Evolutionary conservation across 2,113 vertebrate genomes (phyloP).

Genomic region (Psephotus haematonotus): DNA sequence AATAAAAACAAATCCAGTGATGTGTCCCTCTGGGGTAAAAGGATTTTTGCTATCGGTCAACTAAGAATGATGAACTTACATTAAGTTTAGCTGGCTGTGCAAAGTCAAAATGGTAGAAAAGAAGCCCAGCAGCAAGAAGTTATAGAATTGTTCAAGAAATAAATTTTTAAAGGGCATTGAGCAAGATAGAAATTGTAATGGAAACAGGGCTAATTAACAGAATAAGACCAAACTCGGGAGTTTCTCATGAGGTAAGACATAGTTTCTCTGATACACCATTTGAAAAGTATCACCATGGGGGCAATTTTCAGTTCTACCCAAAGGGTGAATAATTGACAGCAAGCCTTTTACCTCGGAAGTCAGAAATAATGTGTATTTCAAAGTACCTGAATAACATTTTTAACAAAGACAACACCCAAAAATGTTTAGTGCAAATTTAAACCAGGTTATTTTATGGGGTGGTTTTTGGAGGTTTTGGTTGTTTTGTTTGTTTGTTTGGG

Average conservation of each 20-base stretch:
- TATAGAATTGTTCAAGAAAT: neutral
- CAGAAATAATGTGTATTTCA: neutral
- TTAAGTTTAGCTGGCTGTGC: neutral
- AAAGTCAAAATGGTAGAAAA: neutral
- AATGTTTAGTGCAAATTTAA: neutral
- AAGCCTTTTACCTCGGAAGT: neutral
- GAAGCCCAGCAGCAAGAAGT: neutral
- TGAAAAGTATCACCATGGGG: neutral
- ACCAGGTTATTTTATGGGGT: neutral
- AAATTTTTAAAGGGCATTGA: neutral
- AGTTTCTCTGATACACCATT: neutral
- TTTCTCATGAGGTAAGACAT: neutral
- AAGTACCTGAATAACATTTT: neutral
- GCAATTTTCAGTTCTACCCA: neutral
- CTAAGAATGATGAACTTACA: neutral
- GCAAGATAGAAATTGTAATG: neutral
- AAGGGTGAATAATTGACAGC: neutral
- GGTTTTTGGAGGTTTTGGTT: neutral
- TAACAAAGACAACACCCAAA: neutral
- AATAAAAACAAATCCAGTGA: neutral
- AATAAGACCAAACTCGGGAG: neutral
- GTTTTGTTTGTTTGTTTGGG: neutral
- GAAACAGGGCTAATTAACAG: neutral
- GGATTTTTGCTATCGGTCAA: neutral
- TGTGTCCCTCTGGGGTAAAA: neutral